These are phyloP conservation scores for Urocolius indicus DNA, from an alignment of 2,113 vertebrate species.

Conservation along the genomic window DNA sequence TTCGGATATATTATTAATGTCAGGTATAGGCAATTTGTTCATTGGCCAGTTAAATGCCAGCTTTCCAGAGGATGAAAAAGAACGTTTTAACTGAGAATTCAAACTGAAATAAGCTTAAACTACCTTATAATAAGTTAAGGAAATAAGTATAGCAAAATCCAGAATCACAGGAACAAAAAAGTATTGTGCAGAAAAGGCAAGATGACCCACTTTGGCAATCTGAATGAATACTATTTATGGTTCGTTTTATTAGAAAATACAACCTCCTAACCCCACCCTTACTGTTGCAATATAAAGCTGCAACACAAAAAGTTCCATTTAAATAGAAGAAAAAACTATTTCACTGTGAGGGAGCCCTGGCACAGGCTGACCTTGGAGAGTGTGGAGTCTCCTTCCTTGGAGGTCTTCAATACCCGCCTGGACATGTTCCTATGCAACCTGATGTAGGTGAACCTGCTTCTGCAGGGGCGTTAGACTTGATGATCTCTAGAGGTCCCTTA, in stretches of 20 bases:
- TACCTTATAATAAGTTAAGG: neutral
- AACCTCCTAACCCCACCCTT: neutral
- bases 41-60: neutral
- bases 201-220: neutral
- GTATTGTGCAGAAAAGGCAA: neutral
- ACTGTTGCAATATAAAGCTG: neutral
- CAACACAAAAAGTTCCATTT: too few species aligned
- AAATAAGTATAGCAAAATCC: neutral
- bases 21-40: conserved; percentile 37
- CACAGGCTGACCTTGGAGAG: too few species aligned
- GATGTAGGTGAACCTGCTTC: too few species aligned
- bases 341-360: too few species aligned
- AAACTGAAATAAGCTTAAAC: neutral
- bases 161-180: neutral
- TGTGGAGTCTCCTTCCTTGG: too few species aligned
- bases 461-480: too few species aligned
- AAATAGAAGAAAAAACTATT: too few species aligned
- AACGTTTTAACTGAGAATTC: conserved; percentile 17
- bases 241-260: neutral
- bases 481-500: too few species aligned
- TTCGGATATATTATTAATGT: neutral
- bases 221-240: neutral
- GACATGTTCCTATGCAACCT: too few species aligned
- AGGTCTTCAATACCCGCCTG: too few species aligned
- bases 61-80: neutral